Evolutionary conservation across 2,888 invertebrate species (phyloP), one percentile per base, ranked within the genome.

Genomic region (Pristionchus maxplancki): DNA sequence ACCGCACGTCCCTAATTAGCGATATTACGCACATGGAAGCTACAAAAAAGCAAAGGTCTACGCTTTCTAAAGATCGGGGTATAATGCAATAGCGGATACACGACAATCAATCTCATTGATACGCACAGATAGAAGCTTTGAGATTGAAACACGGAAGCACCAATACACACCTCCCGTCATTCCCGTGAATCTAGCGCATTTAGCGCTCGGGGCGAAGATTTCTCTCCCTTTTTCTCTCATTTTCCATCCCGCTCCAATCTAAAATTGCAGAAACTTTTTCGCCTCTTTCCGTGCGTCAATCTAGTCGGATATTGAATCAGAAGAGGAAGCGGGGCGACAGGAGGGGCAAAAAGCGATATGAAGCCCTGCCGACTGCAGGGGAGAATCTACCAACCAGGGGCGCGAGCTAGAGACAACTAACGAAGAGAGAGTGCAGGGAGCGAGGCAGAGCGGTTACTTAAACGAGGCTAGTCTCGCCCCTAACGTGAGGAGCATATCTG

Each of bases 241-340:
- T 67, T 67, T 31, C 34, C 17, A 11, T 67, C 64, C 64, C 64
- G 15, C 64, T 31, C 15, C 64, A 31, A 67, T 28, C 31, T 11
- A 67, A 67, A 67, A 67, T 67, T 67, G 64, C 64, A 67, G 64
- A 67, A 67, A 67, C 64, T 67, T 67, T 34, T 31, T 28, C 64
- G 28, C 17, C 24, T 58, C 58, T 24, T 58, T 20, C 20, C 31
- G 31, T 67, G 64, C 64, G 64, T 67, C 64, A 67, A 67, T 67
- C 64, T 31, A 67, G 20, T 20, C 34, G 34, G 37, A 71, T 34
- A 71, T 71, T 71, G 24, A 13, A 71, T 71, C 40, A 24, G 37
- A 24, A 71, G 20, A 24, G 28, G 8, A 24, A 71, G 8, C 24
- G 71, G 13, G 28, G 1, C 0, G 15, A 64, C 17, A 34, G 11